Evolutionary conservation across 2,113 vertebrate species (phyloP).

Genomic region (Alaudala cheleensis): DNA sequence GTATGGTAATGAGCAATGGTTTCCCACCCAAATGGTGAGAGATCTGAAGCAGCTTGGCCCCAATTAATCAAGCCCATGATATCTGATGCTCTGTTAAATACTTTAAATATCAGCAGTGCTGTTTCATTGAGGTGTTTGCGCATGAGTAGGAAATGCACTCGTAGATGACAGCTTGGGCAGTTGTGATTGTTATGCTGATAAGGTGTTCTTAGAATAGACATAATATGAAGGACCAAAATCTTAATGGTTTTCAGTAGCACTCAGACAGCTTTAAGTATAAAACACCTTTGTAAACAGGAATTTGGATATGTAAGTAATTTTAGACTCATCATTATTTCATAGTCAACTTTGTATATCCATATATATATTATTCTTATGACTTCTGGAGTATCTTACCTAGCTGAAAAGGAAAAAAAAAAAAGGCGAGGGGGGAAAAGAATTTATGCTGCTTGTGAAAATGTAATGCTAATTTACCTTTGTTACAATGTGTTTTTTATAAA

Average conservation of each 20-base stretch:
- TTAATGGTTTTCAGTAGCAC: not conserved
- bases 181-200: not conserved
- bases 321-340: not conserved
- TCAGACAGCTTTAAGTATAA: not conserved
- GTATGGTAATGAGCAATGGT: not conserved
- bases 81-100: not conserved
- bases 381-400: not conserved
- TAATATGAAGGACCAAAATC: not conserved
- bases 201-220: not conserved
- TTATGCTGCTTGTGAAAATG: not conserved
- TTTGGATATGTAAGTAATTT: not conserved
- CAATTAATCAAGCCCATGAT: not conserved
- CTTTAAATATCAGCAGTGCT: not conserved
- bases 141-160: not conserved
- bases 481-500: rapidly evolving
- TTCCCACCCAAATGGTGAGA: not conserved
- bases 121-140: not conserved
- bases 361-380: not conserved
- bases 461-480: not conserved
- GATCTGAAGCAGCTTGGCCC: not conserved
- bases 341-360: not conserved
- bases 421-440: rapidly evolving
- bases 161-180: not conserved
- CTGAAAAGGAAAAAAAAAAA: not conserved
- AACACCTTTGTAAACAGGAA: not conserved